Evolutionary conservation across 2,888 invertebrate genomes (phyloP), one percentile per base, ranked within the genome.

Genomic region (Noctua janthina): DNA sequence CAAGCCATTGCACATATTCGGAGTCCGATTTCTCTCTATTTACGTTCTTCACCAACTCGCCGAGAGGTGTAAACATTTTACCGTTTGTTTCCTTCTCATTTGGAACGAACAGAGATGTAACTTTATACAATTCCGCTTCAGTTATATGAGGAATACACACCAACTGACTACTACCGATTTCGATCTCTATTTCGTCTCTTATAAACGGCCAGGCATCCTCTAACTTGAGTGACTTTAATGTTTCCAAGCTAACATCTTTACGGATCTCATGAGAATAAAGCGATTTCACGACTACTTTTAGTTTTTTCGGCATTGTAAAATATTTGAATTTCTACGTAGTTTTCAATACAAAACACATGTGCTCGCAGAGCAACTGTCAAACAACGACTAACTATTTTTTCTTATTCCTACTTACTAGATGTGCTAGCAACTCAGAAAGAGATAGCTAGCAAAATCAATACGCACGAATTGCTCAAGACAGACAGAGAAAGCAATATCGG

Each of bases 141-240:
- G 97, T 97, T 85, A 97, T 96, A 90, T 96, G 96, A 82, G 97
- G 97, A 82, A 97, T 97, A 92, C 97, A 97, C 79, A 97, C 95
- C 73, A 96, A 93, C 90, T 96, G 95, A 84, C 94, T 96, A 87
- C 95, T 95, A n/a, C 97, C 97, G 82, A 97, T 97, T 94, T 97
- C 97, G 71, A 93, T 95, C 90, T 97, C 97, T 73, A 97, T 97
- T 94, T 97, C 97, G 84, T 97, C 97, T 89, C 97, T 94, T 72
- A 97, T 97, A 91, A 97, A 97, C 29, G 97, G 97, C 97, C 97
- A 97, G 1, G 97, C 97, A 79, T 97, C 97, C 85, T 97, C 97
- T 68, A 97, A 92, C 87, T 96, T 96, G 17, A 97, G 91, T 35
- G 97, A 97, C 84, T 96, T 95, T 78, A 97, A 92, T 70, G 90